Conservation (phyloP, 1,140 invertebrate genomes). For the Rhyzopertha dominica region DNA sequence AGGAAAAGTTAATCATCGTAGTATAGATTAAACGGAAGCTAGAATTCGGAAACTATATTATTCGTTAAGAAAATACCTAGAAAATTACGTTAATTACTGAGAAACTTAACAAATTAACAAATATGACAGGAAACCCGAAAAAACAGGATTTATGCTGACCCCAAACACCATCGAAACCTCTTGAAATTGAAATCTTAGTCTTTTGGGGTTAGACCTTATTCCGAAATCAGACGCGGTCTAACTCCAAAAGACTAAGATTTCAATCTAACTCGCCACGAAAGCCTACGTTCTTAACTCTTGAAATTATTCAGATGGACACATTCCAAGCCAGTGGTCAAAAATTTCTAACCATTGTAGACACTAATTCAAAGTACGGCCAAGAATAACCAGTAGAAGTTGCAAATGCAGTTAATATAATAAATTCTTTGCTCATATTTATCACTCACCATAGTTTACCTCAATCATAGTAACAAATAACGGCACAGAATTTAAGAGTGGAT, state of each 20-base stretch:
- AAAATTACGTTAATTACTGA: not conserved
- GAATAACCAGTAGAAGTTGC: not conserved
- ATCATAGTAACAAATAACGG: not conserved
- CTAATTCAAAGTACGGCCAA: constrained; percentile 6
- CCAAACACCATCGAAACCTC: not conserved
- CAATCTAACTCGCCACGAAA: too few relatives aligned
- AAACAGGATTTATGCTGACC: not conserved
- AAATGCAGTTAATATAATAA: not conserved
- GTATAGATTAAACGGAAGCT: not conserved
- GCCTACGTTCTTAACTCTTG: too few relatives aligned
- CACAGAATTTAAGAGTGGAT: constrained; percentile 9
- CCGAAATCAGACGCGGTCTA: too few relatives aligned
- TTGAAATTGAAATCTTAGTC: too few relatives aligned
- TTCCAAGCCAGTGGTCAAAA: constrained; percentile 1
- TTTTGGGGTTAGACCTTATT: too few relatives aligned
- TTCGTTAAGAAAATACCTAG: not conserved
- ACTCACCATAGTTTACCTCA: constrained; percentile 2
- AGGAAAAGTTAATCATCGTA: not conserved
- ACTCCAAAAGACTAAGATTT: too few relatives aligned
- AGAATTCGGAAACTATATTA: not conserved
- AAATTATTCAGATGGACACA: constrained; percentile 6
- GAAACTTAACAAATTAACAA: constrained; percentile 4
- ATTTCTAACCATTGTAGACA: constrained; percentile 5
- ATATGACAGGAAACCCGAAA: constrained; percentile 5
- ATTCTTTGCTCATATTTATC: constrained; percentile 1